Evolutionary conservation across 1,140 invertebrate genomes (phyloP), one percentile per base, ranked within the genome.

Genomic region (Drosophila setifemur): DNA sequence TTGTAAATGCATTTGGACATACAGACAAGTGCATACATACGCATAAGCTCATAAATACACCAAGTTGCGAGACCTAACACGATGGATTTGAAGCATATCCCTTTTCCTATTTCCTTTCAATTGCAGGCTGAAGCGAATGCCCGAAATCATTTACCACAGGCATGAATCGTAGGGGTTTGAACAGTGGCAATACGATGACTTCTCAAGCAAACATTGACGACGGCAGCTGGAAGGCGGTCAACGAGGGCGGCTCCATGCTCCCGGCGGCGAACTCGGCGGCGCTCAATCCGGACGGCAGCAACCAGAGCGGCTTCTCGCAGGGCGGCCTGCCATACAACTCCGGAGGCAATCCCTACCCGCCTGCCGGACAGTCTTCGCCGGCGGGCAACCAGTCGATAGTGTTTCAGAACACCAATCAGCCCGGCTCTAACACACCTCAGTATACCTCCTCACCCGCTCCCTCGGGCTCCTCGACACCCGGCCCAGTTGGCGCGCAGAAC

Each of bases 401-500:
- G 28, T 94, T 94, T 86, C 93, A 94, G 78, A 93, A 92, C 21
- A 92, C 92, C 11, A 94, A 94, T 44, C 93, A 93, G 50, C 93
- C 94, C 3, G 94, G 94, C 29, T 95, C 94, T 18, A 94, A 92
- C 50, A 95, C 94, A 52, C 94, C 94, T 9, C 94, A 95, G 78
- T 95, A 95, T 87, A 95, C 94, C 60, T 94, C 94, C 18, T 95
- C 94, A 21, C 94, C 94, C 37, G 94, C 94, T 43, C 94, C 94
- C 2, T 94, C 94, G 19, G 94, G 94, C n/a, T 95, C 94, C 29
- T 95, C 94, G 9, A 95, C 94, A 23, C 94, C 94, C 2, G 94
- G 94, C 29, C 94, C 94, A 11, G 79, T 85, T 26, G 79, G 92
- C 33, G 93, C 93, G 18, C 93, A 92, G 82, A 92, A 92, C 68